Base-by-base conservation (phyloP, 1,140 invertebrate genomes). In the Panagrolaimus sp. region DNA sequence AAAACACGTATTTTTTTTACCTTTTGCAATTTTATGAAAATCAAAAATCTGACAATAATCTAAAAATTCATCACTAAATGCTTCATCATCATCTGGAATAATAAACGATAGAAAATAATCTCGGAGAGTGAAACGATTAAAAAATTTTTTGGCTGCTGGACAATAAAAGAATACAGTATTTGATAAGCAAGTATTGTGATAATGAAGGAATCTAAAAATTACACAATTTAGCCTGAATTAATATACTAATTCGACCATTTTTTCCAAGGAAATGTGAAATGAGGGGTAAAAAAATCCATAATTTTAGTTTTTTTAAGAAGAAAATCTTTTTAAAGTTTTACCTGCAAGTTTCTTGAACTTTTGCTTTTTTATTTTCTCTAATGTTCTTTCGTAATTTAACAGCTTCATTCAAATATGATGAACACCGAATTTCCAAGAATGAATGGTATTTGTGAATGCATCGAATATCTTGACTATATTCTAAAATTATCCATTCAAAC, bases 81-180 rank as follows among this genome's bases (percentile, higher is more conserved):
- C 28, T 43, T 43, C 38, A 43, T 64, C 63, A 10, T 64, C 28
- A 28, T 64, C 26, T 17, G 63, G 63, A 1, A 64, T 28, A 17
- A 64, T 64, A 43, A 64, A 64, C 4, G 63, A 64, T 1, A 64
- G 28, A 43, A 64, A 64, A 24, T 64, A 64, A 43, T 64, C 38
- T n/a, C 63, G 63, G 5, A 64, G 43, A 15, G 63, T 64, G 8
- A 43, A 43, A 17, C 17, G 17, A 28, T 64, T 64, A 17, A 64
- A 64, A 21, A 43, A 28, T 43, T 64, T 64, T 12, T 43, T 64
- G 1, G 28, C 63, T 43, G 12, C 17, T 43, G 63, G 63, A 64
- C 63, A 64, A 28, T 64, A 64, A 17, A 43, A 32, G 12, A 43
- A 43, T n/a, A 64, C 63, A 3, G 63, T 43, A 32, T 64, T 64